Base-by-base conservation (phyloP, 2,113 vertebrate species). In the Mastomys natalensis region DNA sequence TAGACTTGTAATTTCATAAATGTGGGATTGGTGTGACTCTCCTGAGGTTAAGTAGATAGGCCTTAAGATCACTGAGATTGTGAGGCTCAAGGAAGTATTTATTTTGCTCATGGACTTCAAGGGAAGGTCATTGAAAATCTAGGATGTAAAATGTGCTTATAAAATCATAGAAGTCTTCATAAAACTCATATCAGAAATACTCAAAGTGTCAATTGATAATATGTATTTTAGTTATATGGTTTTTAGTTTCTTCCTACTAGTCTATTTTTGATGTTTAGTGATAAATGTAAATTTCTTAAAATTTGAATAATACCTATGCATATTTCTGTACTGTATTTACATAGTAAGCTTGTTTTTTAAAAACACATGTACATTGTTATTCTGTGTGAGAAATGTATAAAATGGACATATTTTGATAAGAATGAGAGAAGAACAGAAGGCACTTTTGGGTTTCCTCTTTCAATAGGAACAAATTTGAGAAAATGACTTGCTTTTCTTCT, bases 321-420 rank as follows among this genome's bases (percentile, higher is more conserved):
- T 64, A 70, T 73, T 55, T 77, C 62, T 68, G 31, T 62, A 72
- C 34, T 29, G 34, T 7, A 81, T 85, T 91, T 73, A 70, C 90
- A 17, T 84, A 55, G 53, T 55, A 73, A 55, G 26, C 6, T 72
- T 82, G 6, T 77, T 6, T 77, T 84, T 12, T 88, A 55, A 86
- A 88, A 89, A 88, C 2, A 29, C 17, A 51, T 4, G 60, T 3
- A 45, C 64, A 55, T 55, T 88, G 2, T 86, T 7, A 66, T 53
- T 94, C 45, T 93, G 53, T 93, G 64, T 62, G 92, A 62, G 24
- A 93, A 19, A 93, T 53, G 29, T 55, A 58, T 48, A 85, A 93
- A 80, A 40, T 43, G 22, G 16, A 0, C 9, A 34, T 68, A 5
- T 89, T 89, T 91, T 84, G 21, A 12, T 85, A 96, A 12, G n/a